Evolutionary conservation across 2,113 vertebrate species (phyloP).

Genomic region (Archocentrus centrarchus): DNA sequence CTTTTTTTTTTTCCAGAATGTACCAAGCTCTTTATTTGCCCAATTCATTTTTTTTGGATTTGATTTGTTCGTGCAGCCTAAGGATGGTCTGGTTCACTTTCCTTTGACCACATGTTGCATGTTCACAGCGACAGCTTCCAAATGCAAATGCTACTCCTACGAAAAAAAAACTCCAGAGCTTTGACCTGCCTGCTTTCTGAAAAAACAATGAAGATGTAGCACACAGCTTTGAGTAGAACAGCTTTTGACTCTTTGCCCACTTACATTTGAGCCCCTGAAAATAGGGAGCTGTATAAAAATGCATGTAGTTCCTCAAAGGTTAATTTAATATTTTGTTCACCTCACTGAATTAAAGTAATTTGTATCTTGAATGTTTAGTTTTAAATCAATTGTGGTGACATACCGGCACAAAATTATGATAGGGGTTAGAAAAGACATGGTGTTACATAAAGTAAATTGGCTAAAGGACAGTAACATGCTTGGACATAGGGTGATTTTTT

Average conservation of each 20-base stretch:
- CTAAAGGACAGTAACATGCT: neutral
- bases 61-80: neutral
- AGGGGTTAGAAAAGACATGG: neutral
- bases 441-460: neutral
- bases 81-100: neutral
- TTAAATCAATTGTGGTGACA: neutral
- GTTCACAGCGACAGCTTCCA: neutral
- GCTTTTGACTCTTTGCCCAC: too few species aligned
- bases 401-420: neutral
- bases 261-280: neutral
- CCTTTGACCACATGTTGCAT: too few species aligned
- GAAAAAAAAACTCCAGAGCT: neutral
- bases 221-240: neutral
- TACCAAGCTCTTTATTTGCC: neutral
- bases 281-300: neutral
- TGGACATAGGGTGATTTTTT: neutral
- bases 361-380: rapidly evolving
- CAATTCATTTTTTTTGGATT: neutral
- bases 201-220: neutral
- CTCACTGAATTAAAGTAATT: neutral
- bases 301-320: neutral
- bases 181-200: neutral
- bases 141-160: neutral
- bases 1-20: neutral
- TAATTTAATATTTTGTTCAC: neutral